Evolutionary conservation across 2,797 vertebrate species (phyloP).

Genomic region (Limnodromus scolopaceus): DNA sequence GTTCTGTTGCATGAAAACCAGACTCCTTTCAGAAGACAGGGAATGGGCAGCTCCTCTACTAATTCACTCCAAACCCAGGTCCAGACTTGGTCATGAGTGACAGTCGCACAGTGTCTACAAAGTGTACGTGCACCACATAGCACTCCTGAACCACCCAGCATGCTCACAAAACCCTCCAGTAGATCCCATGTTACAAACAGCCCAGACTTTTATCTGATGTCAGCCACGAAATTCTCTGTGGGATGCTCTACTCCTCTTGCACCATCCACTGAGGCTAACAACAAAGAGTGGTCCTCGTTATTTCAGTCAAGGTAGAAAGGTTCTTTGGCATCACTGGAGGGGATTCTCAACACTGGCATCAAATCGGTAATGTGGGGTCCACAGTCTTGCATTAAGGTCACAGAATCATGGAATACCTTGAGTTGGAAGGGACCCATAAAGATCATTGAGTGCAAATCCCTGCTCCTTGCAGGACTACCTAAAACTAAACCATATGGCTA

Average conservation of each 20-base stretch:
- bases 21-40: not conserved
- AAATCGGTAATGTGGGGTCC: not conserved
- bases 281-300: not conserved
- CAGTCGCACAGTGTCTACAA: not conserved
- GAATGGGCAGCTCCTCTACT: not conserved
- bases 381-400: not conserved
- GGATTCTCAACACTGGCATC: not conserved
- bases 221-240: not conserved
- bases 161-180: not conserved
- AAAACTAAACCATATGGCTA: not conserved
- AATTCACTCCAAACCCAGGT: not conserved
- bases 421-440: not conserved
- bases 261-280: not conserved
- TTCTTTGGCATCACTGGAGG: not conserved
- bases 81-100: not conserved
- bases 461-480: not conserved
- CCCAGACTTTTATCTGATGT: not conserved
- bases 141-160: not conserved
- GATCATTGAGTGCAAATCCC: not conserved
- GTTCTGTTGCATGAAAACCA: not conserved
- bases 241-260: not conserved
- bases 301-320: not conserved
- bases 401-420: not conserved
- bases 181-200: not conserved
- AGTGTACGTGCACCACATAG: fast-evolving